Evolutionary conservation across 2,888 invertebrate genomes (phyloP), one percentile per base, ranked within the genome.

Genomic region (Hypercompe scribonia): DNA sequence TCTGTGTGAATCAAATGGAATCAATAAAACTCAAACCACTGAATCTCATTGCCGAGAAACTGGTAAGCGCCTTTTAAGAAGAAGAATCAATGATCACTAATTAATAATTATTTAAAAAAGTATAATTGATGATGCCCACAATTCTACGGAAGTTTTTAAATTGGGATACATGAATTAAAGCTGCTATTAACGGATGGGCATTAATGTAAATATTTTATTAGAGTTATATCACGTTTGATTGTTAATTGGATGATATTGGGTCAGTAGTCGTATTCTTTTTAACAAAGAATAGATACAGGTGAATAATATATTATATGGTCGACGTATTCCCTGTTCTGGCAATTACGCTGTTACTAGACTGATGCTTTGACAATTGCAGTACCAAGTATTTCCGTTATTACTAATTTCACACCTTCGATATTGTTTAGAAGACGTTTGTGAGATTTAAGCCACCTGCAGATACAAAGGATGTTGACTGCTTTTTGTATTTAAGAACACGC

Each of bases 331-430:
- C 28, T 63, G 46, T 46, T 54, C 50, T n/a, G 50, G 11, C 66
- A 66, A 46, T 66, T 46, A 31, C 68, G 28, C 28, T 28, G 68
- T 68, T 3, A 36, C 34, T 4, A 28, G n/a, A 39, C n/a, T 36
- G 46, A 77, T 67, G 70, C 71, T 46, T 39, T 68, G 18, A 39
- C 69, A 71, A 73, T 74, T 75, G 69, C 36, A 72, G n/a, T 61
- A 75, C 74, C 61, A 70, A 76, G 71, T 70, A 81, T 84, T 84
- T 85, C 86, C 87, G 86, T 87, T 87, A 86, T 84, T 82, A 87
- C 83, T 84, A 89, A 92, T 92, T 92, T 91, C 91, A 91, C 91
- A 91, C 91, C 87, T 72, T 83, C 80, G 81, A 87, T 80, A 82
- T 87, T 86, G 84, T 79, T 85, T 88, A 80, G 78, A 10, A 70